phyloP scores from a whole-genome alignment of 1,140 invertebrate species.

The Leptinotarsa lineolata region DNA sequence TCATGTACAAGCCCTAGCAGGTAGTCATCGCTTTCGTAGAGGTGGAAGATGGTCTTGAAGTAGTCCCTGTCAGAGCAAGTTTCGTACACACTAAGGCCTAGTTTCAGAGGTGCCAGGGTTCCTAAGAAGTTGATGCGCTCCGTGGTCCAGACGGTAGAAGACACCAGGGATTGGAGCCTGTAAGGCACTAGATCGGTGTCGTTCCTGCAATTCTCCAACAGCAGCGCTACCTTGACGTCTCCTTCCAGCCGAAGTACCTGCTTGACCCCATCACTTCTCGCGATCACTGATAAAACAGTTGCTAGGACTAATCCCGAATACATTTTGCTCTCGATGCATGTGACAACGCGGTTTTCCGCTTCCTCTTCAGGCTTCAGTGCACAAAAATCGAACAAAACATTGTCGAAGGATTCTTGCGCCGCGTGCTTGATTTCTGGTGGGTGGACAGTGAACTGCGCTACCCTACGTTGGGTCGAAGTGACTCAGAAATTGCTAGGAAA shows the following conservation, averaged over 20 bases:
- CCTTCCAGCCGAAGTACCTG: constrained; percentile 9
- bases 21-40: constrained; percentile 35
- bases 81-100: constrained; percentile 44
- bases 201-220: constrained; percentile 25
- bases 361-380: constrained; percentile 44
- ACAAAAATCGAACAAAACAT: constrained; percentile 38
- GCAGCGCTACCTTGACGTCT: constrained; percentile 16
- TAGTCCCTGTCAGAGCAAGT: constrained; percentile 43
- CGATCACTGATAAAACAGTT: neutral
- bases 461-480: constrained; percentile 32
- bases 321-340: constrained; percentile 15
- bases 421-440: constrained; percentile 28
- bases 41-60: constrained; percentile 45
- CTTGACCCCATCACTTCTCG: neutral
- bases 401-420: constrained; percentile 34
- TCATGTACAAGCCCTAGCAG: constrained; percentile 42
- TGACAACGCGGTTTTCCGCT: constrained; percentile 31
- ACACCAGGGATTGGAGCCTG: constrained; percentile 30
- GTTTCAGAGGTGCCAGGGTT: constrained; percentile 32
- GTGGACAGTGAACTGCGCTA: constrained; percentile 25
- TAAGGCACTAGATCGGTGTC: neutral
- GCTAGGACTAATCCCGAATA: neutral
- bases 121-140: constrained; percentile 47
- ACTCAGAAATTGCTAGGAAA: constrained; percentile 47
- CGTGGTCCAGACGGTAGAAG: constrained; percentile 46